These are phyloP conservation scores for Gymnocypris eckloni DNA, from an alignment of 2,797 vertebrate species.

Conservation along the genomic window DNA sequence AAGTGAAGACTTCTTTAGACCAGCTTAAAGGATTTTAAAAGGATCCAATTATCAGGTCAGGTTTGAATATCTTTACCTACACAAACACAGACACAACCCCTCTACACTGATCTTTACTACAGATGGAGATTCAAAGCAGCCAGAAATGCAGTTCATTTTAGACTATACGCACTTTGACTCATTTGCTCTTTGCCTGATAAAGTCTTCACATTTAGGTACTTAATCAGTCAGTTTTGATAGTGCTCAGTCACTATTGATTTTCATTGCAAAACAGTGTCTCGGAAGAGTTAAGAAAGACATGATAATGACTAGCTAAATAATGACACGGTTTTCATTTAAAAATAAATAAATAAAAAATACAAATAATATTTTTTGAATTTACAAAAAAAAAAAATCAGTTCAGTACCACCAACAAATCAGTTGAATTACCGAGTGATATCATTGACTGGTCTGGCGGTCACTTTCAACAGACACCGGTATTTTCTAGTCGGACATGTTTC, in stretches of 20 bases:
- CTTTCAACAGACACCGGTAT: background rate
- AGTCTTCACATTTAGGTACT: background rate
- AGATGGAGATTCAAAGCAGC: background rate
- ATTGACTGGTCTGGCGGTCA: background rate
- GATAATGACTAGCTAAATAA: background rate
- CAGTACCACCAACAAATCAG: background rate
- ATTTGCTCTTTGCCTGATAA: background rate
- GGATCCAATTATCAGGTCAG: constrained; percentile 45
- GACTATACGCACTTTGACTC: background rate
- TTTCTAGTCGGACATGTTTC: constrained; percentile 70
- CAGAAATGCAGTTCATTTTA: background rate
- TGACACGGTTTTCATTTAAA: background rate
- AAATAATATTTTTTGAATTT: too few relatives aligned
- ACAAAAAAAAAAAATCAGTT: too few relatives aligned
- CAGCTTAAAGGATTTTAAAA: constrained; percentile 50
- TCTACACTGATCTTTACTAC: background rate
- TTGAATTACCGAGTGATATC: background rate
- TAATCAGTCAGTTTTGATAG: background rate
- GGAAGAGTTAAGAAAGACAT: background rate
- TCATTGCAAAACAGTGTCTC: background rate
- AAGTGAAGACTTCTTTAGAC: constrained; percentile 12
- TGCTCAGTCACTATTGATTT: background rate
- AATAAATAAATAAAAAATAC: too few relatives aligned
- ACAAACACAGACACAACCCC: background rate
- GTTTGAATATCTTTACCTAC: constrained; percentile 9